phyloP scores from a whole-genome alignment of 30 jellyfish, hydroid and myxozoan species.

The Rhopilema esculentum region DNA sequence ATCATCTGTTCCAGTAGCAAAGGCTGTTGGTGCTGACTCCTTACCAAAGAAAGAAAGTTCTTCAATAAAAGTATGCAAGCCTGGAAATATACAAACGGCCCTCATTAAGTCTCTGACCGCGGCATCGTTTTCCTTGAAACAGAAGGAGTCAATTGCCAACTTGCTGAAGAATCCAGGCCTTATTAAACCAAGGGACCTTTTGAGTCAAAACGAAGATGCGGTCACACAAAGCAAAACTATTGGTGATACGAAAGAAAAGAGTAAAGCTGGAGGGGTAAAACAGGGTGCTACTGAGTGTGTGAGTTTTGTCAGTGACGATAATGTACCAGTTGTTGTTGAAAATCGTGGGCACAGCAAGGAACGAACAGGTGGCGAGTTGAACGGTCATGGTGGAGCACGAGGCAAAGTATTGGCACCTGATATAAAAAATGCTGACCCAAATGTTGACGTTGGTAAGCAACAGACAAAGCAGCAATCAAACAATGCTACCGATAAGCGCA shows the following conservation, averaged over 20 bases:
- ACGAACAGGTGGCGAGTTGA: neutral
- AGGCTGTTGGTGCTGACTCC: neutral
- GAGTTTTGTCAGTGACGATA: constrained; percentile 43
- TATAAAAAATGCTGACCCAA: too few species aligned
- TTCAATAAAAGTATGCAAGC: constrained; percentile 28
- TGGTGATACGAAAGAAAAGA: neutral
- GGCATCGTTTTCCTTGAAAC: constrained; percentile 60
- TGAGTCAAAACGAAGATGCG: neutral
- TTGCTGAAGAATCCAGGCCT: constrained; percentile 37
- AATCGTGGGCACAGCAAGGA: neutral
- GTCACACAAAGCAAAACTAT: neutral
- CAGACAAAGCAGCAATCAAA: neutral
- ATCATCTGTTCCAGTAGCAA: neutral
- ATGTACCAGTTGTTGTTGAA: constrained; percentile 24
- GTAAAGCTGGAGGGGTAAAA: neutral
- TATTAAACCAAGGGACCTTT: neutral
- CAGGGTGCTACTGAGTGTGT: neutral
- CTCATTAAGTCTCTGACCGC: constrained; percentile 46
- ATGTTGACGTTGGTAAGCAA: neutral
- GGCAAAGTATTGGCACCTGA: neutral
- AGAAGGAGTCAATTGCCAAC: constrained; percentile 58
- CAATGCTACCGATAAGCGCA: neutral
- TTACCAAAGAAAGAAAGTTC: constrained; percentile 3
- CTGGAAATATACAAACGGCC: constrained; percentile 55
- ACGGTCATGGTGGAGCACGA: constrained; percentile 8